Evolutionary conservation across 2,888 invertebrate species (phyloP), one percentile per base, ranked within the genome.

Genomic region (Acanthococcus lagerstroemiae): DNA sequence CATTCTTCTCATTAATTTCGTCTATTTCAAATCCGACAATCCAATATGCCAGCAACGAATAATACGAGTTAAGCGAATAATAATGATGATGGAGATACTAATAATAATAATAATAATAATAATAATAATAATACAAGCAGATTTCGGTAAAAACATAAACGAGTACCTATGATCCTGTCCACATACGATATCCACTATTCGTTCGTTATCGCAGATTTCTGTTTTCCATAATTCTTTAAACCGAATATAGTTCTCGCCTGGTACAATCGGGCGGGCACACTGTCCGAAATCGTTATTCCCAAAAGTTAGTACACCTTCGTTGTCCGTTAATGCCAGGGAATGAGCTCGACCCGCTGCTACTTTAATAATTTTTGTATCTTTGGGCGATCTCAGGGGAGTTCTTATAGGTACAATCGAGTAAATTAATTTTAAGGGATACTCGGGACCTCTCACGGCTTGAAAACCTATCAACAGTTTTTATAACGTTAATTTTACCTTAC

Each of bases 221-320:
- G 92, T 83, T 67, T 83, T 81, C 76, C 90, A 80, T 22, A 89
- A 79, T 7, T 82, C 82, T 55, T 56, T 50, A 45, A 61, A 55
- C 19, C 21, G 52, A 1, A 74, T 76, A 72, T 90, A 93, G 63
- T 86, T 80, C 75, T 95, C 95, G 67, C 85, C 80, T 3, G 81
- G 76, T 69, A 91, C 83, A 67, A 94, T 83, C 65, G 81, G 81
- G 60, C 95, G 80, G 0, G 93, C 95, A 76, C 96, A 96, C 75
- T 96, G 96, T 0, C 96, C 96, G 74, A 89, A 93, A 0, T 88
- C 82, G 77, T 97, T 97, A 76, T 93, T 93, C 1, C 96, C 96
- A 65, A 95, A 76, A 17, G 87, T 83, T 74, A 86, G 94, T 0
- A 90, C 82, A 2, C 88, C 90, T 74, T 90, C 90, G 66, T 81